Evolutionary conservation across 2,888 invertebrate species (phyloP), one percentile per base, ranked within the genome.

Genomic region (Uropetala carovei): DNA sequence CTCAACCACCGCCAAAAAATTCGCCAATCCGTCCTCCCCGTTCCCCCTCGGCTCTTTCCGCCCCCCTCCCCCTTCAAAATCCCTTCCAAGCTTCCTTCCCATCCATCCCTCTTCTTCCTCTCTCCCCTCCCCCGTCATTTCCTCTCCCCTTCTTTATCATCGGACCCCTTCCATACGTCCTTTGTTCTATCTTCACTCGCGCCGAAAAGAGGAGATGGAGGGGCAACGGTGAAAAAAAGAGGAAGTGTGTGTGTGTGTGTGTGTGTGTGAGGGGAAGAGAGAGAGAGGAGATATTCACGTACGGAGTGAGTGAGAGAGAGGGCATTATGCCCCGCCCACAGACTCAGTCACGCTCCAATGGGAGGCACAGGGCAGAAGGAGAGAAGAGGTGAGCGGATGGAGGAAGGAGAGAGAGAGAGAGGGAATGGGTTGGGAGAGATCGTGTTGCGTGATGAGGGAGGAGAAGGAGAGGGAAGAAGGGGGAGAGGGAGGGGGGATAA

Each of bases 301-400:
- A 75, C 13, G 30, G 82, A 27, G 82, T 30, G 82, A 83, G 83
- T 56, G 83, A 56, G 56, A 83, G 83, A 83, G 83, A 30, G 30
- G 58, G 58, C 64, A 89, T 89, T 59, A 89, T 64, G 89, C 89
- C 89, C 89, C 89, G 89, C 89, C 89, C 89, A 89, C 89, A 89
- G n/a, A 43, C 89, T 89, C 89, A 30, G 89, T 89, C 89, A 89
- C 89, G 89, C 89, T 89, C 89, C 89, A 89, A 89, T 89, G 89
- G 43, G 89, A 89, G 64, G 64, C 64, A 89, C 30, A 30, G 89
- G 43, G 89, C 89, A 64, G 89, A 89, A 89, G 89, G 64, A 86
- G 85, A 13, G 27, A n/a, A 18, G 56, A 57, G 83, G 8, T 16
- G 14, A 16, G 82, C 10, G 83, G 56, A 10, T 16, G 56, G 7